Conservation (phyloP, 2,113 vertebrate genomes). For the Odobenus rosmarus region DNA sequence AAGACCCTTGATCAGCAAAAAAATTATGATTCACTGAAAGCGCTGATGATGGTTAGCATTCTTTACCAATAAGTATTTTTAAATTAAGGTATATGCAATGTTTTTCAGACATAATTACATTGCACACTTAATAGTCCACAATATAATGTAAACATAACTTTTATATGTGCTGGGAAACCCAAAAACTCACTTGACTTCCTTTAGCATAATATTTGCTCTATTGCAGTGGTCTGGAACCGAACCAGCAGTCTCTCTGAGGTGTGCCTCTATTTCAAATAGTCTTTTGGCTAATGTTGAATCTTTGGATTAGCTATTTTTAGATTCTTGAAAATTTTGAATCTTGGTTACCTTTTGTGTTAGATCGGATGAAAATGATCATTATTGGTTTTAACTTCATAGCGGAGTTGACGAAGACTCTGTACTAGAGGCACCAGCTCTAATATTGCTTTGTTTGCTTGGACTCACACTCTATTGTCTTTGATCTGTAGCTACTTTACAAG, state of each 20-base stretch:
- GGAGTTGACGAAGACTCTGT: background rate
- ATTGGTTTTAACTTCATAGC: background rate
- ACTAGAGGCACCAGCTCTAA: background rate
- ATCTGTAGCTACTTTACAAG: background rate
- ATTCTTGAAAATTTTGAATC: background rate
- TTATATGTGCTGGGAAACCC: background rate
- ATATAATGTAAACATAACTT: background rate
- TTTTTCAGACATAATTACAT: background rate
- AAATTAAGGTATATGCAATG: background rate
- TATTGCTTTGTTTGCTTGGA: background rate
- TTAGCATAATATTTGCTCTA: background rate
- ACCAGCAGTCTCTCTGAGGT: background rate
- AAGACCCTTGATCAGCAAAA: background rate
- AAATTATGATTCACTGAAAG: background rate
- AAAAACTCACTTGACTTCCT: background rate
- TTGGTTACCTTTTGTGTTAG: background rate
- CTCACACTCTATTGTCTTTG: background rate
- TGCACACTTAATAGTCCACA: background rate
- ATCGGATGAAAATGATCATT: background rate
- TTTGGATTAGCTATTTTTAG: background rate
- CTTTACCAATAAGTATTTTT: background rate
- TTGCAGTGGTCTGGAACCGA: background rate
- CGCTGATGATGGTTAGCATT: background rate
- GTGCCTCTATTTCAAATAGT: background rate
- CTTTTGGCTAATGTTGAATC: background rate